Conservation (phyloP, 2,888 invertebrate genomes). For the Orgyia antiqua region DNA sequence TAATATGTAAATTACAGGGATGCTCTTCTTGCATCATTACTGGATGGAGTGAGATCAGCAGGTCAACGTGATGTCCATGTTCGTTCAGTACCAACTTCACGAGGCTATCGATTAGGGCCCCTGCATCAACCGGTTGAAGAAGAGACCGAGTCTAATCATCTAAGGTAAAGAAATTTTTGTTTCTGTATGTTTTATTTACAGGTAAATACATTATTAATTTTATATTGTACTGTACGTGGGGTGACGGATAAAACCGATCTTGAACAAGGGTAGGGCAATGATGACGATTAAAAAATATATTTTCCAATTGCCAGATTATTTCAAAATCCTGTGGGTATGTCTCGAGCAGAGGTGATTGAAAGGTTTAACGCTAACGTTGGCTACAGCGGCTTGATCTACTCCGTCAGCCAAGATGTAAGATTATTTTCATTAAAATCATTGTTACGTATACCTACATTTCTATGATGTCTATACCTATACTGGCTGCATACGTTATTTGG, state of each 20-base stretch:
- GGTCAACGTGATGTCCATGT: conserved; percentile 98
- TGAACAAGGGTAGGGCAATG: no score
- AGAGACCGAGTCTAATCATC: conserved; percentile 95
- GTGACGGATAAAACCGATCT: no score
- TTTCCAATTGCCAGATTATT: conserved; percentile 76
- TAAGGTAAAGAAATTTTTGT: conserved; percentile 78
- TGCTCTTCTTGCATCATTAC: conserved; percentile 93
- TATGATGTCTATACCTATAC: no score
- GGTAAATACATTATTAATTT: no score
- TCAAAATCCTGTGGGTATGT: conserved; percentile 76
- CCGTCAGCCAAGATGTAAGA: conserved; percentile 96
- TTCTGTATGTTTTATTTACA: no score
- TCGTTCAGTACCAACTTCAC: conserved; percentile 88
- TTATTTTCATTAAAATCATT: no score
- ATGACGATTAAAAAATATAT: no score
- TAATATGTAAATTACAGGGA: no score
- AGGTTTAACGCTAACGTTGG: conserved; percentile 98
- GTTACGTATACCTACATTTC: no score
- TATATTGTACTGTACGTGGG: no score
- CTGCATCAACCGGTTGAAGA: conserved; percentile 94
- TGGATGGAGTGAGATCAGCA: conserved; percentile 97
- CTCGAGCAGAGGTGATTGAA: conserved; percentile 87
- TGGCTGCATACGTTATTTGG: no score
- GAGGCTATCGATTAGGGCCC: conserved; percentile 94
- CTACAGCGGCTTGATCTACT: conserved; percentile 97